Evolutionary conservation across 2,113 vertebrate genomes (phyloP).

Genomic region (Coracopsis vasa): DNA sequence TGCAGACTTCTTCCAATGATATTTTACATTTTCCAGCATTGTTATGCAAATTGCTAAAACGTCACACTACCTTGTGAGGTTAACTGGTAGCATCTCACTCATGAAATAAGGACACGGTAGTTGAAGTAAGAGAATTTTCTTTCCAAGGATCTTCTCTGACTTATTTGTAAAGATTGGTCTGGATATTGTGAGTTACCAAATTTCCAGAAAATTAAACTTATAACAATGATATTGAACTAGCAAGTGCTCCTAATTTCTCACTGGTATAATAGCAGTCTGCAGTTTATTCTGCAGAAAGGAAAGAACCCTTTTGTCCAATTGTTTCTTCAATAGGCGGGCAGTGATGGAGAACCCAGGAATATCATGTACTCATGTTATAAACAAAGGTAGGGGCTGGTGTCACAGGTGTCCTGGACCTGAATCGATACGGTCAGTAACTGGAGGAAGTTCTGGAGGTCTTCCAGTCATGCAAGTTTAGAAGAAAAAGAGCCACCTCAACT

Average conservation of each 20-base stretch:
- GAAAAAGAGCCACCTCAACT: not conserved
- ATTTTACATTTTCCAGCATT: not conserved
- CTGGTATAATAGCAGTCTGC: not conserved
- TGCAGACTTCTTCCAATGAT: not conserved
- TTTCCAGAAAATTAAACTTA: not conserved
- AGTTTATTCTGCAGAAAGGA: not conserved
- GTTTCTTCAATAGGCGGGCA: not conserved
- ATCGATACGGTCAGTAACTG: not conserved
- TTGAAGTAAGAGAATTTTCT: not conserved
- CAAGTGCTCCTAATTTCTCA: not conserved
- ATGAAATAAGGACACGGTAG: not conserved
- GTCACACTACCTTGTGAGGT: not conserved
- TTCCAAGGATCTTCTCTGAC: not conserved
- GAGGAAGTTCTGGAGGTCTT: not conserved
- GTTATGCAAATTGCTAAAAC: not conserved
- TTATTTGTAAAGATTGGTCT: not conserved
- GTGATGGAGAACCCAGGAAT: not conserved
- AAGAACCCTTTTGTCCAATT: not conserved
- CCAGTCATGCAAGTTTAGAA: not conserved
- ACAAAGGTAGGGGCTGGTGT: not conserved
- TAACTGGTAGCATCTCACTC: not conserved
- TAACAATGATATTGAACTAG: not conserved
- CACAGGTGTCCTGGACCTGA: not conserved
- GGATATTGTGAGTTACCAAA: not conserved
- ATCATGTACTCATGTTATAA: not conserved